A percentile compares a stretch with the other conserved stretches of the same genome.
phyloP scores from a whole-genome alignment of 2,113 vertebrate genomes.

The Erinaceus europaeus region DNA sequence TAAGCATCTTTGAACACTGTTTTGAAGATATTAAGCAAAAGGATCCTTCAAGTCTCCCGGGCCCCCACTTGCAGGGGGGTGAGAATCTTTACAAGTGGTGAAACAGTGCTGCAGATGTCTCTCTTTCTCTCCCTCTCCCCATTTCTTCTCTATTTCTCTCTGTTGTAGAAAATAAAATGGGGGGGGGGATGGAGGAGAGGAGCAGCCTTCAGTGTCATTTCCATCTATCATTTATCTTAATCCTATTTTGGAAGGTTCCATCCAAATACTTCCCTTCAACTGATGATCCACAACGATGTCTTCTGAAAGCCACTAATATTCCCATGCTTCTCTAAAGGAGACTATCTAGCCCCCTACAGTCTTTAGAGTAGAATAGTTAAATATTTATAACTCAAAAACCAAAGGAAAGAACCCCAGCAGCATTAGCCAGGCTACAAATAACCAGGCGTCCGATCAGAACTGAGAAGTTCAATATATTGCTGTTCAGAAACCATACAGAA shows the following conservation, averaged over 20 bases:
- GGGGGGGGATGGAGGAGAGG: no score
- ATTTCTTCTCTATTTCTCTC: no score
- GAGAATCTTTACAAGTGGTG: no score
- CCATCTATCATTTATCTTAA: background rate
- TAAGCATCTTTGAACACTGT: background rate
- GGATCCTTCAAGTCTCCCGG: no score
- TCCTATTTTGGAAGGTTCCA: background rate
- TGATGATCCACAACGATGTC: background rate
- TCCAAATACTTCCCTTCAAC: background rate
- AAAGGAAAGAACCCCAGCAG: background rate
- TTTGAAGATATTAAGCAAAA: background rate
- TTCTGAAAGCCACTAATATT: background rate
- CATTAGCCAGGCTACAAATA: background rate
- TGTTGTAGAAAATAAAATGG: no score
- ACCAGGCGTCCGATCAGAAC: background rate
- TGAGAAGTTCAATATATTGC: background rate
- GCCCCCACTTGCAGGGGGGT: no score
- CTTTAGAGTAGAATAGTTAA: constrained; percentile 9
- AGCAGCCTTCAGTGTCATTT: background rate
- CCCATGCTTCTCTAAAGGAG: background rate
- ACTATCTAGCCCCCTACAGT: background rate
- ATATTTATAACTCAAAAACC: constrained; percentile 51
- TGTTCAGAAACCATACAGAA: background rate
- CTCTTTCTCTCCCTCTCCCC: no score
- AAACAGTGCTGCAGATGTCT: no score